Percentiles rank a stretch among this genome's conserved stretches.
Conservation (phyloP, 2,888 invertebrate genomes). For the Papilio elwesi region DNA sequence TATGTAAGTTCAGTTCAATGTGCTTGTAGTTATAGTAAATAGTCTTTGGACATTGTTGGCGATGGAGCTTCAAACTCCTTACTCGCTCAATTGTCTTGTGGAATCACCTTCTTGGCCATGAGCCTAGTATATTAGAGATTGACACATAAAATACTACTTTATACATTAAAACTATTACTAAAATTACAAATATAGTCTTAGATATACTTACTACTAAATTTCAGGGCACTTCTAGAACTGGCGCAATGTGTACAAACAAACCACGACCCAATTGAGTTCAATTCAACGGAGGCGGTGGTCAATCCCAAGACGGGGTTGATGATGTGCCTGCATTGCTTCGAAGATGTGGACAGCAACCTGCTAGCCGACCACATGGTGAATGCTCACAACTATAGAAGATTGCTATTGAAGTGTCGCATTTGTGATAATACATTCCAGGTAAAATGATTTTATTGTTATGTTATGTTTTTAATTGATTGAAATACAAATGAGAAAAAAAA, state of each 20-base stretch:
- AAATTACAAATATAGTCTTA: too few species aligned
- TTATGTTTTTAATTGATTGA: too few species aligned
- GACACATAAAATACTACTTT: too few species aligned
- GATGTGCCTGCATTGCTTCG: conserved; percentile 56
- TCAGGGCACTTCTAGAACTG: conserved; percentile 53
- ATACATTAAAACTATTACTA: too few species aligned
- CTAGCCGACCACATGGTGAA: conserved; percentile 55
- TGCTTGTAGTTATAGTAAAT: too few species aligned
- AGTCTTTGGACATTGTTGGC: too few species aligned
- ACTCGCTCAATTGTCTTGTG: too few species aligned
- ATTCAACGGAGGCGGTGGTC: conserved; percentile 51
- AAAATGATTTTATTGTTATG: not conserved
- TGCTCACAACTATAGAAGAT: conserved; percentile 52
- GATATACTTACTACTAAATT: conserved; percentile 24
- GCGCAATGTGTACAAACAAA: conserved; percentile 53
- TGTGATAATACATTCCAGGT: conserved; percentile 44
- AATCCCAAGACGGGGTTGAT: conserved; percentile 52
- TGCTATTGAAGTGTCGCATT: conserved; percentile 52
- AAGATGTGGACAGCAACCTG: conserved; percentile 49
- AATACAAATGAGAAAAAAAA: too few species aligned
- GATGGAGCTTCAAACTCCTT: too few species aligned
- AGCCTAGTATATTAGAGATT: too few species aligned
- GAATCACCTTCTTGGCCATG: too few species aligned
- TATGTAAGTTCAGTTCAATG: conserved; percentile 29
- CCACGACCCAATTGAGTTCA: conserved; percentile 45